These are phyloP conservation scores for Laothoe populi DNA, from an alignment of 2,888 invertebrate genomes.

Conservation along the genomic window DNA sequence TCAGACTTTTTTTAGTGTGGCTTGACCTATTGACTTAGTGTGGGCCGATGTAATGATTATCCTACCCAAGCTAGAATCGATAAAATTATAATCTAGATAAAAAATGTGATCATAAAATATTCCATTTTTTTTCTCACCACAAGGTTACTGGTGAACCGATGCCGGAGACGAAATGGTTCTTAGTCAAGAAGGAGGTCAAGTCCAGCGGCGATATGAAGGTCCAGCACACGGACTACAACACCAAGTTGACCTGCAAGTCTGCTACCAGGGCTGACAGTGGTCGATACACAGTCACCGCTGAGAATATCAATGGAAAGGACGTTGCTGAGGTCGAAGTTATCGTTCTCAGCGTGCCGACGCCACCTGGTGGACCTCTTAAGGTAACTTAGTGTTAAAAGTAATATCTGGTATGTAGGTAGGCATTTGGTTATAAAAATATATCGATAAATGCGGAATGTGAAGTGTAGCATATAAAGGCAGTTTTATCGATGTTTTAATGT, in stretches of 20 bases:
- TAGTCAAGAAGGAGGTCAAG: constrained; percentile 91
- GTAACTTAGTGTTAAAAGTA: constrained; percentile 62
- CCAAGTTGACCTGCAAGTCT: constrained; percentile 91
- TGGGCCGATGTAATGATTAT: too few species aligned
- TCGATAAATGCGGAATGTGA: too few species aligned
- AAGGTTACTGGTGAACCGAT: constrained; percentile 95
- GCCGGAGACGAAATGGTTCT: constrained; percentile 96
- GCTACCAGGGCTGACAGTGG: constrained; percentile 95
- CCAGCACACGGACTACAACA: constrained; percentile 93
- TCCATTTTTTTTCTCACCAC: too few species aligned
- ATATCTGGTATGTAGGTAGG: too few species aligned
- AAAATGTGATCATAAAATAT: too few species aligned
- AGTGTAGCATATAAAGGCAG: too few species aligned
- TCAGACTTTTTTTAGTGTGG: too few species aligned
- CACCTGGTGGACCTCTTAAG: constrained; percentile 96
- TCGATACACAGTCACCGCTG: constrained; percentile 95
- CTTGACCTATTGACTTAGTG: too few species aligned
- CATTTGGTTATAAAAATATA: too few species aligned
- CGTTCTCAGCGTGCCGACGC: constrained; percentile 94
- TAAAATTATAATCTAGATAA: too few species aligned
- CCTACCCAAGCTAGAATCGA: too few species aligned
- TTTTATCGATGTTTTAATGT: too few species aligned
- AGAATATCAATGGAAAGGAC: constrained; percentile 97
- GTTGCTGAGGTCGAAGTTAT: constrained; percentile 96
- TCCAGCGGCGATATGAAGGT: constrained; percentile 91